Conservation (phyloP, 2,888 invertebrate species). For the Azorinus chamasolen region DNA sequence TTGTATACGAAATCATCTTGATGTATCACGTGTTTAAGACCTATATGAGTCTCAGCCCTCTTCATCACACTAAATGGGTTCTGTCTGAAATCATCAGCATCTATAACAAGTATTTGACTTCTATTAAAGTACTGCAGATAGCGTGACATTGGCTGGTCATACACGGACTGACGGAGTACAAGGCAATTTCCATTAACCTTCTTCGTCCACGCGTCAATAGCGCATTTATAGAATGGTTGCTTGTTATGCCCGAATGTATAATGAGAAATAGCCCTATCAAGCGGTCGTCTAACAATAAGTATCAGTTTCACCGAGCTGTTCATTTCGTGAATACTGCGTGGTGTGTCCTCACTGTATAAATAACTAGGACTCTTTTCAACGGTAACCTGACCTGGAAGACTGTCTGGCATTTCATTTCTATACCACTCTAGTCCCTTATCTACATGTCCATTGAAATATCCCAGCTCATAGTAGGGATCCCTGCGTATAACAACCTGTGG, state of each 20-base stretch:
- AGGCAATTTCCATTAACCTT: slow-evolving; percentile 85
- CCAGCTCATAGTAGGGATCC: slow-evolving; percentile 92
- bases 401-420: slow-evolving; percentile 93
- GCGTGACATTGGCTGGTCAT: slow-evolving; percentile 91
- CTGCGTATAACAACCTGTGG: slow-evolving; percentile 95
- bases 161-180: slow-evolving; percentile 84
- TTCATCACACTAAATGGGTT: slow-evolving; percentile 76
- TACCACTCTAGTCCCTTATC: slow-evolving; percentile 97
- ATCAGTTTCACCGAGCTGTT: slow-evolving; percentile 95
- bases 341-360: slow-evolving; percentile 97
- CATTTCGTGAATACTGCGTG: slow-evolving; percentile 96
- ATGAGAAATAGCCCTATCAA: slow-evolving; percentile 97
- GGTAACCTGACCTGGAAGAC: slow-evolving; percentile 95
- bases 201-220: slow-evolving; percentile 58
- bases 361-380: slow-evolving; percentile 99
- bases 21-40: slow-evolving; percentile 69
- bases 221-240: slow-evolving; percentile 26
- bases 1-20: slow-evolving; percentile 97
- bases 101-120: slow-evolving; percentile 96
- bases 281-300: slow-evolving; percentile 97
- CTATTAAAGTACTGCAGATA: slow-evolving; percentile 97
- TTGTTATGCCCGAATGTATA: slow-evolving; percentile 89
- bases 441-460: slow-evolving; percentile 97
- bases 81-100: slow-evolving; percentile 86
- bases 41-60: slow-evolving; percentile 78